Evolutionary conservation across 2,888 invertebrate species (phyloP), one percentile per base, ranked within the genome.

Genomic region (Aleiodes leptofemur): DNA sequence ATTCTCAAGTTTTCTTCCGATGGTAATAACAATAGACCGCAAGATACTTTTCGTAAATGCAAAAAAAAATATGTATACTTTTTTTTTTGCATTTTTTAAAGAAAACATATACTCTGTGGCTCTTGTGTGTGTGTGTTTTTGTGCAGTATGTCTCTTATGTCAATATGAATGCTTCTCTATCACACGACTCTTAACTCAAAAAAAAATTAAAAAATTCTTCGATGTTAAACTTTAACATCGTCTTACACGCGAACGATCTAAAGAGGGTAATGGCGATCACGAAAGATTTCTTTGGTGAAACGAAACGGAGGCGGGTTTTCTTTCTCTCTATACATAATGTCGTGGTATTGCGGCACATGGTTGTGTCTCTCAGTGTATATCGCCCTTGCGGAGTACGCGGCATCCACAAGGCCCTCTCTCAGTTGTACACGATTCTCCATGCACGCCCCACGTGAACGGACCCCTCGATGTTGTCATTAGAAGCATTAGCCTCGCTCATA

Each of bases 401-500:
- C 69, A 72, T 72, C 72, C 34, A 76, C 77, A 74, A 77, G 77
- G 69, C 72, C 59, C 66, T 69, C 66, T 23, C 23, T 23, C 34
- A 73, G 61, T 61, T 77, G 72, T 77, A 81, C 78, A 81, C 78
- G 78, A 76, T 76, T 77, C 79, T 77, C 73, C 73, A 78, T 78
- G 74, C 78, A 73, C 75, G 79, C 79, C 78, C 78, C 81, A 82
- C 80, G 78, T 80, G 80, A 72, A 68, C 81, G 79, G 78, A 79
- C 81, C 9, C 50, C 23, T 23, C 68, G 83, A 86, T 86, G 83
- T 84, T 83, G 84, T 86, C 85, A 82, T 84, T 83, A 81, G 78
- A 82, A 78, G 80, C 83, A 82, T 84, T 85, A 84, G 81, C 82
- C 84, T 82, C 81, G 78, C 81, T 79, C 83, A 79, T 78, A 77